phyloP scores from a whole-genome alignment of 2,113 vertebrate genomes.

The Centropristis striata region DNA sequence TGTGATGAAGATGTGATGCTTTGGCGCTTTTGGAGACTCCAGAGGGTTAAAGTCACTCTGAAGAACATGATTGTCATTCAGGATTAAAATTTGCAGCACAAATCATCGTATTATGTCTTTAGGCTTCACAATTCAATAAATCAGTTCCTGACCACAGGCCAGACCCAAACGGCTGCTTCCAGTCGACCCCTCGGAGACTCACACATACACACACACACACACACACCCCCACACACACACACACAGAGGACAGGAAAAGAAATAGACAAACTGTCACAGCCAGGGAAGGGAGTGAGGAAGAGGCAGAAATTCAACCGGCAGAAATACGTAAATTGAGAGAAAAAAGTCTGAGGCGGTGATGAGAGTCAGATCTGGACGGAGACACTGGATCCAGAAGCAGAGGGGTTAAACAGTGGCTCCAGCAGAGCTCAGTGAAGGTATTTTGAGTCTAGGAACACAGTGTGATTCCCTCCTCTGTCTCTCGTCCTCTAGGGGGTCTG shows the following conservation, averaged over 20 bases:
- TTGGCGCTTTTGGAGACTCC: too few relatives aligned
- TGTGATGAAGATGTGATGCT: too few relatives aligned
- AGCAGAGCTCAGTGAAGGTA: constrained; percentile 46
- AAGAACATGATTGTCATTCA: constrained; percentile 38
- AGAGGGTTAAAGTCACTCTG: constrained; percentile 17
- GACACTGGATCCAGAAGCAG: constrained; percentile 32
- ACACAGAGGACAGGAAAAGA: constrained; percentile 23
- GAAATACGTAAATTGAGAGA: constrained; percentile 10
- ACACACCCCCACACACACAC: constrained; percentile 19
- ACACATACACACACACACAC: constrained; percentile 11
- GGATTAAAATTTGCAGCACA: constrained; percentile 44
- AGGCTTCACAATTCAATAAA: constrained; percentile 43
- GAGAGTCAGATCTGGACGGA: constrained; percentile 30
- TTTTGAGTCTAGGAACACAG: constrained; percentile 76
- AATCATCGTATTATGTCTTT: constrained; percentile 62
- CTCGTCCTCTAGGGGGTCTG: constrained; percentile 56
- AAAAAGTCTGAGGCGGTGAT: constrained; percentile 42
- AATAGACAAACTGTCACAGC: constrained; percentile 11
- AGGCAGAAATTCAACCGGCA: neutral
- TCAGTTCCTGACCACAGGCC: constrained; percentile 54
- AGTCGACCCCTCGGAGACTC: constrained; percentile 47
- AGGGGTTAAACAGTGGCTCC: constrained; percentile 5
- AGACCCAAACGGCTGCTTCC: constrained; percentile 62
- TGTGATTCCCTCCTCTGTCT: constrained; percentile 60
- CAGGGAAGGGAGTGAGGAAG: neutral